These are phyloP conservation scores for Calyptomena viridis DNA, from an alignment of 2,113 vertebrate species.

Conservation along the genomic window DNA sequence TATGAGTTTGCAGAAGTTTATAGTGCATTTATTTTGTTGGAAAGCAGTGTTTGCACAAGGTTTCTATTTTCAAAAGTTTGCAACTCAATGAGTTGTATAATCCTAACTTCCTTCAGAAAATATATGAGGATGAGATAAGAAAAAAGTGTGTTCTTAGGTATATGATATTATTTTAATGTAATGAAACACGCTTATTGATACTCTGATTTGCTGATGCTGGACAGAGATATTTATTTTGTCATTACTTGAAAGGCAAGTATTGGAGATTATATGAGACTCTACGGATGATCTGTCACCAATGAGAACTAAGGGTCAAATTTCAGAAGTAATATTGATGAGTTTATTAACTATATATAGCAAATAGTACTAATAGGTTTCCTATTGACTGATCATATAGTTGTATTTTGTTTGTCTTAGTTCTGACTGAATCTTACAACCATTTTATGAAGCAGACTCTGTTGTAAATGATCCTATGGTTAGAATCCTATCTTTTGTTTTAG, in stretches of 20 bases:
- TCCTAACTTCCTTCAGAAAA: not conserved
- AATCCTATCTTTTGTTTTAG: not conserved
- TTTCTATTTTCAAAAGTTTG: not conserved
- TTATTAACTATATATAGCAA: not conserved
- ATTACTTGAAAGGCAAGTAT: not conserved
- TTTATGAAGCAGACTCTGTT: not conserved
- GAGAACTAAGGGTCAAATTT: not conserved
- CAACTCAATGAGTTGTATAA: not conserved
- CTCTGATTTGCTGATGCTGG: not conserved
- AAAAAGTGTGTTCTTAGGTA: not conserved
- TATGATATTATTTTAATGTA: not conserved
- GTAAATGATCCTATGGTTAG: not conserved
- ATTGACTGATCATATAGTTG: not conserved
- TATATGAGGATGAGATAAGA: not conserved
- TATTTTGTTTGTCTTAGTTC: not conserved
- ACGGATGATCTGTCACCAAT: not conserved
- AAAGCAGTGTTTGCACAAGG: not conserved
- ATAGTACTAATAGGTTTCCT: not conserved
- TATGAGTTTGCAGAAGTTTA: not conserved
- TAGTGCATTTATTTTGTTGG: not conserved
- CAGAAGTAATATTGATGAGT: not conserved
- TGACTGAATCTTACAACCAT: not conserved
- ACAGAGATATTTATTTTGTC: not conserved
- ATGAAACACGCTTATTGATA: not conserved
- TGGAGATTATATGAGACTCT: not conserved